Evolutionary conservation across 2,888 invertebrate genomes (phyloP), one percentile per base, ranked within the genome.

Genomic region (Drosophila antonietae): DNA sequence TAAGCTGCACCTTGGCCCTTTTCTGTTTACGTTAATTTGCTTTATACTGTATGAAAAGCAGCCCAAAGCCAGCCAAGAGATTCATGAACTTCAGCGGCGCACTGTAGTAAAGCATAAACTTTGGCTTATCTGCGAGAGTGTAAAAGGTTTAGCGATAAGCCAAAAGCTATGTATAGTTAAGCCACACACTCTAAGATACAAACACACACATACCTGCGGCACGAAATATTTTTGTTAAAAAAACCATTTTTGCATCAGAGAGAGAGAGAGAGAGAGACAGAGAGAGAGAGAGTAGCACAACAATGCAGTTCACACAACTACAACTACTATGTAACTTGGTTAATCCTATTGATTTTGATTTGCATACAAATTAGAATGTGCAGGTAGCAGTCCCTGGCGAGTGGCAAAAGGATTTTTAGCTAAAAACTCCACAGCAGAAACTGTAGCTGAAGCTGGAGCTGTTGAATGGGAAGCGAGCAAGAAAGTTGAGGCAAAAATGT

Each of bases 341-440:
- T 90, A 90, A 90, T 90, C 88, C 88, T 89, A 90, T 90, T 90
- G 89, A 88, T 90, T 90, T 87, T 87, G 89, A 90, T 90, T 90
- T 90, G 86, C 89, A 87, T 90, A 82, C 79, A 89, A 83, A 89
- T 83, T 80, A 81, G 80, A 80, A 72, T 80, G 63, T 80, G 76
- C 76, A 79, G 71, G 76, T 73, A 66, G 18, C 64, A 23, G 33
- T 64, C 23, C 41, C 64, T 7, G 60, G 49, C 47, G 47, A 49
- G n/a, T 86, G 79, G 67, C 72, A 74, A 73, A 69, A 78, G 83
- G 72, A 83, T 77, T 85, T 77, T 70, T 49, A 61, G 75, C 78
- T 73, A 68, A 87, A 75, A 80, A 72, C 75, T 79, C 59, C 61
- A 43, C 10, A 18, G 35, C 37, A 57, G 49, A 4, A 15, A n/a